phyloP scores from a whole-genome alignment of 1,140 invertebrate genomes.

The Aethina tumida region DNA sequence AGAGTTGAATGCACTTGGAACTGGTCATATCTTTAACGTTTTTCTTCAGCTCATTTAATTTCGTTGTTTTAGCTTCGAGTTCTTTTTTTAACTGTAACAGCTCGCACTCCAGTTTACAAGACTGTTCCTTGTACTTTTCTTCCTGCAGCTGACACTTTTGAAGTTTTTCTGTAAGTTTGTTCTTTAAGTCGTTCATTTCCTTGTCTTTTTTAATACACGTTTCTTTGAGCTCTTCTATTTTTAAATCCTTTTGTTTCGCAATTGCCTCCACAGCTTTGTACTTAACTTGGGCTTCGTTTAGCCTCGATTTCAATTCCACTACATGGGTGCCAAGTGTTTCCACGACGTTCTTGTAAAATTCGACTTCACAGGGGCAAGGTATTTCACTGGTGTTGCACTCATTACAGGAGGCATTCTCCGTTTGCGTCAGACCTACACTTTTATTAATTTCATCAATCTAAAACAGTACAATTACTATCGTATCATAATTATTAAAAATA shows the following conservation, averaged over 20 bases:
- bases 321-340: slow-evolving; percentile 11
- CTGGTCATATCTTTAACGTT: slow-evolving; percentile 16
- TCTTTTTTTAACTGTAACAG: slow-evolving; percentile 11
- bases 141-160: neutral
- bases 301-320: slow-evolving; percentile 1
- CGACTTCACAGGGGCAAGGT: slow-evolving; percentile 20
- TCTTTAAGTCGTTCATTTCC: slow-evolving; percentile 18
- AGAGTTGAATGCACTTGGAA: slow-evolving; percentile 18
- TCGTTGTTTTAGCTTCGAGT: slow-evolving; percentile 14
- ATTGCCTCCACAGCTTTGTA: too few species aligned
- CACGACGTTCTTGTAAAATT: slow-evolving; percentile 19
- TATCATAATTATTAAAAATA: too few species aligned
- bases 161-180: slow-evolving; percentile 4
- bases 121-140: slow-evolving; percentile 3
- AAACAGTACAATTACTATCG: too few species aligned
- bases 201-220: too few species aligned
- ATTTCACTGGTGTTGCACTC: too few species aligned
- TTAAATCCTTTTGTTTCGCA: too few species aligned
- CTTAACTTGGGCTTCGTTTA: too few species aligned
- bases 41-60: slow-evolving; percentile 14
- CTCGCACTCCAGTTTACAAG: slow-evolving; percentile 15
- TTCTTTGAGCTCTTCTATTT: too few species aligned
- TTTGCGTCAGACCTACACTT: too few species aligned
- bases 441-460: too few species aligned
- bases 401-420: too few species aligned